A percentile compares a stretch with the other conserved stretches of the same genome.
Conservation (phyloP, 2,797 vertebrate species). For the Crossoptilon crossoptilon region DNA sequence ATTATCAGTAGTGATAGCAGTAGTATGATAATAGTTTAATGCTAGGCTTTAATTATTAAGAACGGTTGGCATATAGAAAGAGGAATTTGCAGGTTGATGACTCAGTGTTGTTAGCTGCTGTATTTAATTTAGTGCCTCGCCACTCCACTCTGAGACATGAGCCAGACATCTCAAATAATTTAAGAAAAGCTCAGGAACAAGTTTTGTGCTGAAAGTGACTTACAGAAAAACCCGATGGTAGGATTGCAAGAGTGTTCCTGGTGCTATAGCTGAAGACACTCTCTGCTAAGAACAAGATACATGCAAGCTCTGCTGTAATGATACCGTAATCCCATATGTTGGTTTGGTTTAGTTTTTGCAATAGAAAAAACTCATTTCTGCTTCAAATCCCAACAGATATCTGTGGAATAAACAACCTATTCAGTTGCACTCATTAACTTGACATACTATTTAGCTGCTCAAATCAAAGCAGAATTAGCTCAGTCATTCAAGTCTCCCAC, state of each 20-base stretch:
- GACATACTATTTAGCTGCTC: neutral
- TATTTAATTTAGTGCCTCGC: neutral
- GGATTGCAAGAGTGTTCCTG: rapidly evolving
- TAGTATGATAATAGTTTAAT: neutral
- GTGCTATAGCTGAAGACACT: neutral
- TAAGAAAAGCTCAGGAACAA: neutral
- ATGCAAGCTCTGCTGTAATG: neutral
- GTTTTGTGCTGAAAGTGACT: neutral
- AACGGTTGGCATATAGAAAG: neutral
- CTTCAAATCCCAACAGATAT: neutral
- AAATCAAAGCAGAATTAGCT: neutral
- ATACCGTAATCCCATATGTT: neutral
- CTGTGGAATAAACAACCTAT: neutral
- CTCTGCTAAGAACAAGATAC: neutral
- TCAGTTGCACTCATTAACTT: neutral
- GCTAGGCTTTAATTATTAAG: neutral
- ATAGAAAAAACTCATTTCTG: neutral
- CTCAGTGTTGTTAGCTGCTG: neutral
- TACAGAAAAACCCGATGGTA: neutral
- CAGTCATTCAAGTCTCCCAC: neutral
- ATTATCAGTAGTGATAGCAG: neutral
- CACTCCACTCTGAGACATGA: neutral
- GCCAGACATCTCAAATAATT: neutral
- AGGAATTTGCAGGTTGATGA: neutral
- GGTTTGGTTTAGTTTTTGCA: neutral